phyloP scores from a whole-genome alignment of 2,113 vertebrate species.

The Sitta europaea region DNA sequence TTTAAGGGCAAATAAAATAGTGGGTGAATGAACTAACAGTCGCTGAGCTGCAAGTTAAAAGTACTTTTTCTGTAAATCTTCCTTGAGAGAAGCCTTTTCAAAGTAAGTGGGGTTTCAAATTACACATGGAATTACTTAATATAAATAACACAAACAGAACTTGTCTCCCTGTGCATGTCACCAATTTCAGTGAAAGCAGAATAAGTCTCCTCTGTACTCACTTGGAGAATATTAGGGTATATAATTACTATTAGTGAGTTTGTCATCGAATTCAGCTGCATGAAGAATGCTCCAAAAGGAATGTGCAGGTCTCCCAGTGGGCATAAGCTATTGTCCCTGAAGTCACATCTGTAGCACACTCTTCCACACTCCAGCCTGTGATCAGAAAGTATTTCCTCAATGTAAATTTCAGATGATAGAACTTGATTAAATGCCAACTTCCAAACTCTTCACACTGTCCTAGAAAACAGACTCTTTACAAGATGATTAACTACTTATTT shows the following conservation, averaged over 20 bases:
- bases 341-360: neutral
- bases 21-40: constrained; percentile 18
- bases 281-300: neutral
- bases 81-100: neutral
- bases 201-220: neutral
- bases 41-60: neutral
- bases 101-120: neutral
- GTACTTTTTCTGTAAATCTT: neutral
- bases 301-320: neutral
- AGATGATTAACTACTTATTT: neutral
- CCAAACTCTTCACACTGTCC: neutral
- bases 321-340: neutral
- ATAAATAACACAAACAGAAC: neutral
- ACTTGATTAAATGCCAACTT: neutral
- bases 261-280: neutral
- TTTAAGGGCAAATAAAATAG: neutral
- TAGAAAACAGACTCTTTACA: neutral
- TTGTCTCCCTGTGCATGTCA: neutral
- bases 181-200: neutral
- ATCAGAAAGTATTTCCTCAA: neutral
- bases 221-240: neutral
- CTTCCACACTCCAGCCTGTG: neutral
- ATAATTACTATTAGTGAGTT: neutral
- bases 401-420: neutral
- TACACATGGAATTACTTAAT: fast-evolving